Conservation (phyloP, 1,140 invertebrate species). For the Cydia fagiglandana region DNA sequence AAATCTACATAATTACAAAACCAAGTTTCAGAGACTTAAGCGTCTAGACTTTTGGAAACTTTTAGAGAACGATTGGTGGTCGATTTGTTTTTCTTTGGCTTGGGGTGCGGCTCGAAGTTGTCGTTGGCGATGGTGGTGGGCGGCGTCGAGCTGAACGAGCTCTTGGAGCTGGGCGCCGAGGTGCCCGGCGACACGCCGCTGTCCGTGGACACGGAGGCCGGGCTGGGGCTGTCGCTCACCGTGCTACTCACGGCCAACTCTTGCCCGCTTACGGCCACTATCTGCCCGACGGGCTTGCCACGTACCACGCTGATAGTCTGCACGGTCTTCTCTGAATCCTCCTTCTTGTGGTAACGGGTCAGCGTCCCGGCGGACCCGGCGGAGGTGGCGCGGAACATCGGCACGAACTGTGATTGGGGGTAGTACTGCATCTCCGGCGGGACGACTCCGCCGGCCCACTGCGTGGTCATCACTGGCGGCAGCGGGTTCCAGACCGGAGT, state of each 20-base stretch:
- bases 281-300: slow-evolving; percentile 76
- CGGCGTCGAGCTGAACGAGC: slow-evolving; percentile 56
- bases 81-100: slow-evolving; percentile 65
- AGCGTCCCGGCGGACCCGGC: slow-evolving; percentile 71
- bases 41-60: slow-evolving; percentile 76
- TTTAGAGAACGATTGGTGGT: slow-evolving; percentile 60
- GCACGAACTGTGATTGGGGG: slow-evolving; percentile 70
- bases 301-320: slow-evolving; percentile 78
- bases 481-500: slow-evolving; percentile 72
- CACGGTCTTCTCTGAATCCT: slow-evolving; percentile 69
- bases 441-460: slow-evolving; percentile 60
- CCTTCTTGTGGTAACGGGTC: slow-evolving; percentile 70
- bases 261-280: slow-evolving; percentile 70
- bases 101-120: slow-evolving; percentile 46
- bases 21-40: slow-evolving; percentile 53
- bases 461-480: slow-evolving; percentile 64
- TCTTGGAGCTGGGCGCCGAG: slow-evolving; percentile 62
- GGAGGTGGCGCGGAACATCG: slow-evolving; percentile 68
- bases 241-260: slow-evolving; percentile 74
- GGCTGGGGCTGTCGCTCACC: slow-evolving; percentile 65
- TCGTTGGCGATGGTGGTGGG: slow-evolving; percentile 50
- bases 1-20: slow-evolving; percentile 79
- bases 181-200: slow-evolving; percentile 70
- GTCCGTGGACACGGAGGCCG: slow-evolving; percentile 66
- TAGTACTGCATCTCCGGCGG: slow-evolving; percentile 72